Evolutionary conservation across 35 echinoderm and acorn worm genomes (phyloP), one percentile per base, ranked within the genome.

Genomic region (Lytechinus variegatus): DNA sequence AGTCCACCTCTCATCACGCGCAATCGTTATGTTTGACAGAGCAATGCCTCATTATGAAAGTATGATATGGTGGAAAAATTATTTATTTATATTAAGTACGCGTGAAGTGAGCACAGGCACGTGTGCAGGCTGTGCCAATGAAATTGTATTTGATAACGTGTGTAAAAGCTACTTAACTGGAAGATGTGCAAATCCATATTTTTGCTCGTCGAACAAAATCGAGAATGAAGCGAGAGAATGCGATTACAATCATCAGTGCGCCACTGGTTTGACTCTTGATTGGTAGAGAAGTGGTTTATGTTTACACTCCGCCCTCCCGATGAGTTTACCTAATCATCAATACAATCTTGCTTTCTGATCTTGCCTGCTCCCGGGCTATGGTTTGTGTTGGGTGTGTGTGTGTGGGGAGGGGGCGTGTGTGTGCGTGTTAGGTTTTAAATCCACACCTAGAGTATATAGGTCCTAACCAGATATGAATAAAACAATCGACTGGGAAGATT

Each of bases 301-400:
- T 79, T 79, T 79, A 79, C 66, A 24, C 66, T 79, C 66, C 66
- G 14, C 66, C 66, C 66, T 79, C 66, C 33, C 66, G 66, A 79
- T 79, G 66, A 79, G 66, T 79, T 79, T 79, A 79, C 66, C 66
- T 79, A 79, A 79, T 79, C 66, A 79, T 79, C n/a, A 79, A 79
- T 79, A 79, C 66, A 79, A 79, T 79, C 66, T 79, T 79, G 66
- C 19, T 24, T 79, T 79, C 14, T 4, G 66, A 24, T 79, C 66
- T 79, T n/a, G 66, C 66, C n/a, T 79, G 66, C 66, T 24, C n/a
- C 19, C 66, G 66, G 19, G n/a, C 66, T 24, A 79, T 24, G 66
- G n/a, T 24, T 24, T 79, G 66, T 13, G 61, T 71, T 66, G 19
- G 33, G 33, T 44, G 33, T 44, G 2, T 44, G 33, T 44, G 33